Evolutionary conservation across 2,888 invertebrate species (phyloP).

Genomic region (Trissolcus brochymenae): DNA sequence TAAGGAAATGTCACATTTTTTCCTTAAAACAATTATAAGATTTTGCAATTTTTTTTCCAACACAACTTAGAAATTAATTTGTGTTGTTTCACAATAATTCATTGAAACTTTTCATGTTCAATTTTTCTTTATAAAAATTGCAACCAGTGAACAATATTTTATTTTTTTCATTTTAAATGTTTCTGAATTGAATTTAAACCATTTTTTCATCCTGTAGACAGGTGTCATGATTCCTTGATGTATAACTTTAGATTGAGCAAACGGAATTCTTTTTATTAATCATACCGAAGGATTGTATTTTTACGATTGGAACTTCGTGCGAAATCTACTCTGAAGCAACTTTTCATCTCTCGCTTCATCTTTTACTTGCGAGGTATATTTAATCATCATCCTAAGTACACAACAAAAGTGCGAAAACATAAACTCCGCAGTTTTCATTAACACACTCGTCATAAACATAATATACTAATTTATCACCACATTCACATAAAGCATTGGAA

Average conservation of each 20-base stretch:
- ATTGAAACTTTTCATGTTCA: background rate
- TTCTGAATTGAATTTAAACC: too few relatives aligned
- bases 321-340: too few relatives aligned
- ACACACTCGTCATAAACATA: background rate
- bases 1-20: constrained; percentile 33
- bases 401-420: background rate
- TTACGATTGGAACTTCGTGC: too few relatives aligned
- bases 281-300: too few relatives aligned
- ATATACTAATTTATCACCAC: constrained; percentile 14
- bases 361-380: background rate
- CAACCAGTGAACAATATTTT: background rate
- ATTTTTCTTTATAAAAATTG: too few relatives aligned
- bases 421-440: background rate
- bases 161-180: background rate
- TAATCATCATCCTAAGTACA: background rate
- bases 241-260: too few relatives aligned
- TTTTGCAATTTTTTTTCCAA: background rate
- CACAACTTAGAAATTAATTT: too few relatives aligned
- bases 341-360: too few relatives aligned
- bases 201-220: too few relatives aligned
- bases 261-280: too few relatives aligned
- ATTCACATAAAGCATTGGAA: constrained; percentile 7
- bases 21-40: constrained; percentile 1
- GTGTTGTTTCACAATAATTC: background rate
- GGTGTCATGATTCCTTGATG: too few relatives aligned